phyloP scores from a whole-genome alignment of 2,888 invertebrate species.

The Hyposoter didymator region DNA sequence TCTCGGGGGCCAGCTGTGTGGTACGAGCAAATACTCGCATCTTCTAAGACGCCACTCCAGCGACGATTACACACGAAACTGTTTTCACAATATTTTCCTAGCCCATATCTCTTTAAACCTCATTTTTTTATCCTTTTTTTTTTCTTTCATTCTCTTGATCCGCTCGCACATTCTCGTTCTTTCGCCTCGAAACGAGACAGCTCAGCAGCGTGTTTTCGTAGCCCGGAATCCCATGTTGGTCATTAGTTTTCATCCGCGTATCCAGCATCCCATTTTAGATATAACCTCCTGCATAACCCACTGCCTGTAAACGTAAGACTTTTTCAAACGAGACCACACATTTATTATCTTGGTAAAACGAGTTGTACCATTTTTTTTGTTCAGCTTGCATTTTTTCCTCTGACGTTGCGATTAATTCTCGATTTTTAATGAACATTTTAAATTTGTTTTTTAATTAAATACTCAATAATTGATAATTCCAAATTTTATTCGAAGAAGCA shows the following conservation, averaged over 20 bases:
- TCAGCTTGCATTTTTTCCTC: not conserved
- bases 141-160: constrained; percentile 4
- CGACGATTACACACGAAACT: constrained; percentile 31
- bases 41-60: constrained; percentile 47
- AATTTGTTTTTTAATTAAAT: not conserved
- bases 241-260: constrained; percentile 66
- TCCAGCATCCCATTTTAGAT: constrained; percentile 57
- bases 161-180: constrained; percentile 6
- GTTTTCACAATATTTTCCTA: constrained; percentile 69
- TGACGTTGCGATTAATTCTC: not conserved
- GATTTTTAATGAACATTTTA: not conserved
- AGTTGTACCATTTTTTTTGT: not conserved
- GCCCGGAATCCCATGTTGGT: constrained; percentile 70
- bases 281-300: constrained; percentile 34
- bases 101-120: constrained; percentile 56
- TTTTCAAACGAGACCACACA: not conserved
- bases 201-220: constrained; percentile 69
- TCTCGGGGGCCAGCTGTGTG: constrained; percentile 47
- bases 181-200: not conserved
- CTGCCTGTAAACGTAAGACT: constrained; percentile 18
- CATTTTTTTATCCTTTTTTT: not conserved
- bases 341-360: not conserved
- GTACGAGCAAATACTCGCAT: constrained; percentile 41
- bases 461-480: not conserved
- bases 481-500: not conserved